Conservation (phyloP, 2,797 vertebrate genomes). For the Falco naumanni region DNA sequence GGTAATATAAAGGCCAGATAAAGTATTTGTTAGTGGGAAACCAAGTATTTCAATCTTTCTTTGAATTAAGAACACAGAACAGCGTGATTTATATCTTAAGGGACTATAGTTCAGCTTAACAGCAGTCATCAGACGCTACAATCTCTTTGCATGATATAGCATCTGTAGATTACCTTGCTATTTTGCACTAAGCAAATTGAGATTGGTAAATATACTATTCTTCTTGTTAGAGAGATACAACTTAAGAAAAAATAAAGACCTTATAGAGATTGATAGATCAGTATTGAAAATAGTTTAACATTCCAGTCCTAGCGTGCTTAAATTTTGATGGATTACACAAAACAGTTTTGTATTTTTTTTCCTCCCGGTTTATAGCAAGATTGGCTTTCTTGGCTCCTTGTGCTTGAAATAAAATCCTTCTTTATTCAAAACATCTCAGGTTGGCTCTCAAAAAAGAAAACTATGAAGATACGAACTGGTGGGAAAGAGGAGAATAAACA, state of each 20-base stretch:
- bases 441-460: neutral
- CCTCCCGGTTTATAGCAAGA: neutral
- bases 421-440: neutral
- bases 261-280: neutral
- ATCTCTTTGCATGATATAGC: neutral
- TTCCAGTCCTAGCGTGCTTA: neutral
- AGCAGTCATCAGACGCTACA: neutral
- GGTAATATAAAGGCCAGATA: neutral
- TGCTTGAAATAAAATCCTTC: neutral
- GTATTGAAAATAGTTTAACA: neutral
- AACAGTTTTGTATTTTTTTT: too few relatives aligned
- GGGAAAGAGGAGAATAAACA: neutral
- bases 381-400: neutral
- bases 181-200: neutral
- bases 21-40: neutral
- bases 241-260: neutral
- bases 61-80: neutral
- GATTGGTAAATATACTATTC: neutral
- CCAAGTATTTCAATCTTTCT: slow-evolving; percentile 12
- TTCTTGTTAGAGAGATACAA: neutral
- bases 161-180: neutral
- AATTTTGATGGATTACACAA: neutral
- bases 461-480: neutral
- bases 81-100: slow-evolving; percentile 35
- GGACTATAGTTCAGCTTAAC: slow-evolving; percentile 21